Conservation (phyloP, 2,113 vertebrate genomes). For the Rhinolophus sinicus region DNA sequence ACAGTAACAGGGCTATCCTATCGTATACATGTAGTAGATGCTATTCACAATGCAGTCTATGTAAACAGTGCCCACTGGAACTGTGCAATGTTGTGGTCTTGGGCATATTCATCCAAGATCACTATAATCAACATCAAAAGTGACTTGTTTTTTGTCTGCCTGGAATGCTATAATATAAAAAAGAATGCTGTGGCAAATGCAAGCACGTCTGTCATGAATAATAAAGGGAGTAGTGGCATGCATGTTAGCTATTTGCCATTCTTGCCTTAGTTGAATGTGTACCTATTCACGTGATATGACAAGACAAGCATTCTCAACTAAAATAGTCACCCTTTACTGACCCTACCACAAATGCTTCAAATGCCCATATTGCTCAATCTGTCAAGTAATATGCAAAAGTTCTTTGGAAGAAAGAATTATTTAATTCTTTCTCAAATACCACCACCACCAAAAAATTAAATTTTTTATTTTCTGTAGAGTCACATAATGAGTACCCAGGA, state of each 20-base stretch:
- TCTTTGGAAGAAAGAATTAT: not conserved
- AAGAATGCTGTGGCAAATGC: not conserved
- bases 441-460: not conserved
- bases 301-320: not conserved
- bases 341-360: not conserved
- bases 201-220: constrained; percentile 3
- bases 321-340: not conserved
- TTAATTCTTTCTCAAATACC: constrained; percentile 19
- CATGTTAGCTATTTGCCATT: not conserved
- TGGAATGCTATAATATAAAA: not conserved
- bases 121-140: not conserved
- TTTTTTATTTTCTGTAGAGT: not conserved
- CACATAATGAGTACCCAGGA: not conserved
- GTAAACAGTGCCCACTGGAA: not conserved
- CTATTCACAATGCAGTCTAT: not conserved
- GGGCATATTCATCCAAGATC: not conserved
- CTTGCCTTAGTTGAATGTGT: not conserved
- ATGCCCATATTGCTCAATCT: not conserved
- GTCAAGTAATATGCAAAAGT: not conserved
- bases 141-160: not conserved
- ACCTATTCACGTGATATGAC: not conserved
- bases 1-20: not conserved
- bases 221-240: not conserved
- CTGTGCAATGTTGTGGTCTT: not conserved
- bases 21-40: not conserved